Conservation (phyloP, 2,113 vertebrate genomes). For the Chamaetylas fuelleborni region DNA sequence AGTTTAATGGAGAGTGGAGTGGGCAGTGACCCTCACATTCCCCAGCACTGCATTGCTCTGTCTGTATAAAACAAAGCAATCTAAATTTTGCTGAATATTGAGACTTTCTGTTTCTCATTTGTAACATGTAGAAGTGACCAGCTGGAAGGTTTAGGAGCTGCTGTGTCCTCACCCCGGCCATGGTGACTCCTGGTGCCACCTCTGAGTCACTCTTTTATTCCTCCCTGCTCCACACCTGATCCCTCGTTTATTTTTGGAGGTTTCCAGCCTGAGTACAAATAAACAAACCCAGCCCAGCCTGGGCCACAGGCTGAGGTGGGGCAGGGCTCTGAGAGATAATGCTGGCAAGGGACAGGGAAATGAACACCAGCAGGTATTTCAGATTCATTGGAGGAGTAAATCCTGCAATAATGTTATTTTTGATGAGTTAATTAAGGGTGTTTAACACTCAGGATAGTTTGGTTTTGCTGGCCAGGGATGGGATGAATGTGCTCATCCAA, state of each 20-base stretch:
- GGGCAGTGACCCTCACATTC: too few species aligned
- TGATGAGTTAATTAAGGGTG: neutral
- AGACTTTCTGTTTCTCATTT: too few species aligned
- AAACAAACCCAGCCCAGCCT: conserved; percentile 39
- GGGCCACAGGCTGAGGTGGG: conserved; percentile 37
- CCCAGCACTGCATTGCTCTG: too few species aligned
- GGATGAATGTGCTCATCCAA: neutral
- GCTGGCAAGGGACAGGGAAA: neutral
- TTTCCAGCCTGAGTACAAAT: conserved; percentile 47
- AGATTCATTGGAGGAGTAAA: neutral
- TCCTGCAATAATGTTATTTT: neutral
- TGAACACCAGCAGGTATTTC: neutral
- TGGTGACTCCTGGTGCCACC: conserved; percentile 19
- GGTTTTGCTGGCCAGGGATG: neutral
- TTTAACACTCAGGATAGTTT: neutral
- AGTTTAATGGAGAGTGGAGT: too few species aligned
- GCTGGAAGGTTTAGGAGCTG: too few species aligned
- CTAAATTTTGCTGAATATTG: too few species aligned
- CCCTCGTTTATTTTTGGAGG: conserved; percentile 47
- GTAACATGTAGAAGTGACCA: too few species aligned
- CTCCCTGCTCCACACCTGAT: conserved; percentile 25
- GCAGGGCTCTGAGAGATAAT: neutral
- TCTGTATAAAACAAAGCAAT: too few species aligned
- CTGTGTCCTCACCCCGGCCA: neutral
- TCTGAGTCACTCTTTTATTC: conserved; percentile 34